Conservation (phyloP, 2,113 vertebrate genomes). For the Crotalus helleri region DNA sequence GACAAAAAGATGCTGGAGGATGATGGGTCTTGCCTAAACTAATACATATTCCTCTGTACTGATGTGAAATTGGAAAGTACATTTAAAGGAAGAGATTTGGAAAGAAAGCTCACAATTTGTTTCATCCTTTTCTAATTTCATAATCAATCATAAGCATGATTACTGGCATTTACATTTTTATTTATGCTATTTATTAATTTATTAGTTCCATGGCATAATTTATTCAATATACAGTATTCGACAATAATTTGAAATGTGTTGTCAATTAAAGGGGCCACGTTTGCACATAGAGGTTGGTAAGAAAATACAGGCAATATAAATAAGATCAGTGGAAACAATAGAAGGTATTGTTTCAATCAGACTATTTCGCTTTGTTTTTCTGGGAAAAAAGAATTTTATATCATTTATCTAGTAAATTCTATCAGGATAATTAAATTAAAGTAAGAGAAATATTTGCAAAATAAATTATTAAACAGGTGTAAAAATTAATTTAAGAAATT, state of each 20-base stretch:
- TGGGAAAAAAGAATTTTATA: conserved; percentile 5
- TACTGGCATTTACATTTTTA: neutral
- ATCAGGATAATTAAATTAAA: neutral
- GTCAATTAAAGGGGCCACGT: conserved; percentile 14
- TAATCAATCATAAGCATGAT: neutral
- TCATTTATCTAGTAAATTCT: conserved; percentile 10
- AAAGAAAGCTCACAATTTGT: neutral
- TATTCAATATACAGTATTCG: neutral
- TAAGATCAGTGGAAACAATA: neutral
- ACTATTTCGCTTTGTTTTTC: conserved; percentile 4
- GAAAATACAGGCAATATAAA: conserved; percentile 12
- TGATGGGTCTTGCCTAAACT: neutral
- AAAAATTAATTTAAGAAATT: conserved; percentile 18
- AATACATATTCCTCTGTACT: neutral
- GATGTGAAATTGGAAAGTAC: neutral
- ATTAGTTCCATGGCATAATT: neutral
- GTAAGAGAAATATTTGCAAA: neutral
- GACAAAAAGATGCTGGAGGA: neutral
- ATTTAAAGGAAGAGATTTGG: neutral
- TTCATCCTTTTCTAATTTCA: neutral
- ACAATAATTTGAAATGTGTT: neutral
- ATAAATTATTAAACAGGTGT: conserved; percentile 3
- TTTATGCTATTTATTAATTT: neutral
- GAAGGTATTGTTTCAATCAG: neutral
- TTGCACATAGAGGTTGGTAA: conserved; percentile 2